Evolutionary conservation across 2,797 vertebrate species (phyloP), one percentile per base, ranked within the genome.

Genomic region (Brachymystax lenok): DNA sequence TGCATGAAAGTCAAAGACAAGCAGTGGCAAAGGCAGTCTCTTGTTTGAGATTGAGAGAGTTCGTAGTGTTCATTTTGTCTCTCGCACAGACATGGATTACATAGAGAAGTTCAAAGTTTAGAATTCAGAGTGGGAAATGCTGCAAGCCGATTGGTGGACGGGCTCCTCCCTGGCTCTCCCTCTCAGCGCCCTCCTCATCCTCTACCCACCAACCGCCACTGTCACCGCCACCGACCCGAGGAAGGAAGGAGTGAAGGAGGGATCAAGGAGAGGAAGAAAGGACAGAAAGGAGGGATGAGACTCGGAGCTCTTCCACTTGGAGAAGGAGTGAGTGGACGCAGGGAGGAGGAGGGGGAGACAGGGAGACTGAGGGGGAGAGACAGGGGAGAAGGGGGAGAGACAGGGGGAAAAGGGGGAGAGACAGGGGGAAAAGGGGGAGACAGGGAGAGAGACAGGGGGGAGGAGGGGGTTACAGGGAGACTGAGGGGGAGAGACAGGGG

Each of bases 121-220:
- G 86, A 84, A 88, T 83, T 94, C 94, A 94, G 90, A 92, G 94
- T 94, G 94, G 91, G 77, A 93, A 94, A 89, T 88, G 93, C 86
- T 93, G 93, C 89, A 90, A 89, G 92, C 87, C 90, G 89, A 93
- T 91, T 92, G 92, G 93, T 61, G 40, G 40, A 88, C 90, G 93
- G 91, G 91, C 87, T 89, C 89, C 92, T 84, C 91, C 92, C 89
- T 81, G 92, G 91, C 86, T 91, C 84, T 91, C 92, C 77, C 89
- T 90, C 91, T 93, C 93, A 92, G 91, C 79, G 91, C 92, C 91
- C 93, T 94, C 93, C 92, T 94, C 91, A 93, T 94, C 93, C 92
- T 94, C 92, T 91, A 94, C 92, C 94, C 93, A 94, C 94, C 94
- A 95, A 91, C 93, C 93, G 88, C 93, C 92, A 93, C 92, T 92